Evolutionary conservation across 2,113 vertebrate genomes (phyloP).

Genomic region (Muntiacus reevesi): DNA sequence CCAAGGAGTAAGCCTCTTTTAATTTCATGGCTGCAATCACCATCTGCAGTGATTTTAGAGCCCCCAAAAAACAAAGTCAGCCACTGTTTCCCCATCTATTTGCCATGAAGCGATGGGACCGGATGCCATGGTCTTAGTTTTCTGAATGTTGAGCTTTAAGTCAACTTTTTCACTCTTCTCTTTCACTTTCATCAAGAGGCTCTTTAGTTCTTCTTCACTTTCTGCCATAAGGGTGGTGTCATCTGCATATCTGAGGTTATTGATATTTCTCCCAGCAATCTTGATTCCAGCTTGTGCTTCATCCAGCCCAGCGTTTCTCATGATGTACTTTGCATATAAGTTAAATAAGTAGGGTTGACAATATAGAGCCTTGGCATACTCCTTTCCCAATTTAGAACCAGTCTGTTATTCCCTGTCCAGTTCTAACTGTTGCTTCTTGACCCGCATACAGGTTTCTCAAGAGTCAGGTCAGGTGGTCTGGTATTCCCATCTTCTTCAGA

Average conservation of each 20-base stretch:
- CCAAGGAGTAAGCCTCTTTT: background rate
- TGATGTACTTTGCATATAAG: background rate
- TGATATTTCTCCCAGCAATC: background rate
- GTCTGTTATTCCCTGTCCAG: no score
- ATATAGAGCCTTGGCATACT: rapidly evolving
- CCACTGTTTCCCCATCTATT: background rate
- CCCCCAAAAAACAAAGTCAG: background rate
- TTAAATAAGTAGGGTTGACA: background rate
- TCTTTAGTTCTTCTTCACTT: background rate
- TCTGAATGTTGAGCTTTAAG: background rate
- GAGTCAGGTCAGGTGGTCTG: no score
- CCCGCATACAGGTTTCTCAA: no score
- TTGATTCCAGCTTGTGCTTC: background rate
- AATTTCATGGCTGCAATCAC: background rate
- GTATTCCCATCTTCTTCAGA: no score
- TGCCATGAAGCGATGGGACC: background rate
- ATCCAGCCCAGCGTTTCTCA: background rate
- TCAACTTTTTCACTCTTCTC: background rate
- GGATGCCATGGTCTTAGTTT: background rate
- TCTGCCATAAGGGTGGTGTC: background rate
- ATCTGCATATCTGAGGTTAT: background rate
- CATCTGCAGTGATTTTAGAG: background rate
- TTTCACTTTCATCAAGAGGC: background rate
- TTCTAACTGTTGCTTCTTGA: no score
- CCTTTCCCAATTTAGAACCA: background rate